Percentiles rank a stretch among this genome's conserved stretches.
phyloP scores from a whole-genome alignment of 2,113 vertebrate species.

The Hucho hucho region DNA sequence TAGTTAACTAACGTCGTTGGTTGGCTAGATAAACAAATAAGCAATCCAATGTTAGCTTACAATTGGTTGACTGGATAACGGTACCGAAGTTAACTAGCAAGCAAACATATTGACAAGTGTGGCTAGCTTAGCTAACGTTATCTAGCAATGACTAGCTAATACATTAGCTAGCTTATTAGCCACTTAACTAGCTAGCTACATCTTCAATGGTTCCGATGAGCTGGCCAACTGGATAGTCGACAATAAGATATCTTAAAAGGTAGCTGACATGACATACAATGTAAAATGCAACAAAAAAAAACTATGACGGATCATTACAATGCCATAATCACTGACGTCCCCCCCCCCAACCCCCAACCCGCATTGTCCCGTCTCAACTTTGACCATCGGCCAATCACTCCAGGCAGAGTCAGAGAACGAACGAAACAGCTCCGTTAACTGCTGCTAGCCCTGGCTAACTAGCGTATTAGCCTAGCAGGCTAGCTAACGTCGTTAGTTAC shows the following conservation, averaged over 20 bases:
- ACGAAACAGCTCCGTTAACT: slow-evolving; percentile 33
- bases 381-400: slow-evolving; percentile 72
- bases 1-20: slow-evolving; percentile 2
- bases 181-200: slow-evolving; percentile 38
- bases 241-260: slow-evolving; percentile 40
- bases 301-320: neutral
- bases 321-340: slow-evolving; percentile 58
- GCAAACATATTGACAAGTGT: slow-evolving; percentile 41
- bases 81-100: too few species aligned
- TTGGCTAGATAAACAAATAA: slow-evolving; percentile 1
- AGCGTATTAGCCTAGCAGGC: slow-evolving; percentile 45
- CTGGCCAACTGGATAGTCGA: slow-evolving; percentile 38
- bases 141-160: slow-evolving; percentile 26
- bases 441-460: slow-evolving; percentile 41
- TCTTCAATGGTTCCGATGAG: neutral
- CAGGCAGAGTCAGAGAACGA: slow-evolving; percentile 31
- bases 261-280: slow-evolving; percentile 1
- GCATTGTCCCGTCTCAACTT: slow-evolving; percentile 89
- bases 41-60: neutral
- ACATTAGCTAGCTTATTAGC: slow-evolving; percentile 56
- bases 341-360: slow-evolving; percentile 78
- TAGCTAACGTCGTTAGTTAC: slow-evolving; percentile 43
- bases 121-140: slow-evolving; percentile 33
- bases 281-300: neutral
- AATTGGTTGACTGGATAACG: slow-evolving; percentile 35